Base-by-base conservation (phyloP, 2,797 vertebrate genomes). In the Carduelis carduelis region DNA sequence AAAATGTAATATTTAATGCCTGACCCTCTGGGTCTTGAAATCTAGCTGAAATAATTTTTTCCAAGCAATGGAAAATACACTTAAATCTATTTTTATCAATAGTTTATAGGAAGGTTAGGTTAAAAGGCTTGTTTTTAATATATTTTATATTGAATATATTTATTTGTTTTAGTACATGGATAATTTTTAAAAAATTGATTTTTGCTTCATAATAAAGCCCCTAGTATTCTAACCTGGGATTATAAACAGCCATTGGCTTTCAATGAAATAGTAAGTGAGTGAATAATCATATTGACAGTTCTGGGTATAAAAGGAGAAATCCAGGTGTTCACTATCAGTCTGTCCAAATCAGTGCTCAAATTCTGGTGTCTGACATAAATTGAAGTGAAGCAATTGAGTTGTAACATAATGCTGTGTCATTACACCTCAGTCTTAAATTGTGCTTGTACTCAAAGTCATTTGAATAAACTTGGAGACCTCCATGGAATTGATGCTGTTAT, bases 11-110 rank as follows among this genome's bases (percentile, higher is more conserved):
- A 56, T 52, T 87, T 35, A 70, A 86, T 96, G 78, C 59, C 92
- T 96, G 87, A 84, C 53, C 72, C 89, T 95, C 69, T 61, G 64
- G 27, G 41, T 91, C 93, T 89, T 84, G 83, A 12, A 74, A 90
- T 92, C 92, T 90, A 85, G 71, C 59, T 90, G 82, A 92, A 93
- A 83, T 96, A 43, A 52, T 4, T 60, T 66, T 91, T 96, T 89
- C 95, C 56, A 32, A 69, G 71, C 83, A 93, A 72, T 72, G 49
- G 93, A 89, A 95, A 95, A 72, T 20, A 59, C 7, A 44, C 52
- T 83, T 93, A 91, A 96, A 92, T 94, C 59, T 95, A 12, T 96
- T 96, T 96, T 89, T 95, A 49, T 96, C 84, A 95, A 32, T 93
- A 85, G 34, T 66, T 82, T 94, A 56, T 91, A 87, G 89, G 81